A percentile compares a stretch with the other conserved stretches of the same genome.
These are phyloP conservation scores for Hydrozoanthus gracilis DNA, from an alignment of 92 coral and sea anemone species.

Conservation along the genomic window DNA sequence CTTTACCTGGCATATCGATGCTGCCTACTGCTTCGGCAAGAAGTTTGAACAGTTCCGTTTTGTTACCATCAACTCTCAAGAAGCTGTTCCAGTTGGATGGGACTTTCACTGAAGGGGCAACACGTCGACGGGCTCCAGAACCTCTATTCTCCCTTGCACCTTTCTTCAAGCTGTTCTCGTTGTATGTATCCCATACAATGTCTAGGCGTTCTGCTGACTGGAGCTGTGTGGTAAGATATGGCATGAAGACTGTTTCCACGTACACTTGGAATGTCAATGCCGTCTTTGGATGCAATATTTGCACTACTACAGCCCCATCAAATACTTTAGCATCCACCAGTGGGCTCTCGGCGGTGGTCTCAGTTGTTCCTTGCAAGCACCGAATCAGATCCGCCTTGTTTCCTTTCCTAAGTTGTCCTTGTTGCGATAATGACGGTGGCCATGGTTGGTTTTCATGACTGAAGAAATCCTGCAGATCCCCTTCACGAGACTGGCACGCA, in stretches of 20 bases:
- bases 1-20: conserved; percentile 47
- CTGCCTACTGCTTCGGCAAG: conserved; percentile 43
- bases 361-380: conserved; percentile 49
- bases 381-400: conserved; percentile 48
- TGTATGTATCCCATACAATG: conserved; percentile 53
- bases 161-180: conserved; percentile 40
- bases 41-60: conserved; percentile 38
- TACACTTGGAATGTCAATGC: conserved; percentile 50
- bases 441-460: conserved; percentile 54
- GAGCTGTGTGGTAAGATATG: conserved; percentile 43
- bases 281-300: conserved; percentile 55
- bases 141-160: conserved; percentile 57
- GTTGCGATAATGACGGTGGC: conserved; percentile 50
- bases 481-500: conserved; percentile 56
- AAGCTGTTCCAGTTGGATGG: conserved; percentile 62
- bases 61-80: conserved; percentile 30
- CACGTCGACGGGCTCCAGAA: conserved; percentile 52
- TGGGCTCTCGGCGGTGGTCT: conserved; percentile 31
- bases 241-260: conserved; percentile 43
- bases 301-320: conserved; percentile 58
- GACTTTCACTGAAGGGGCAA: conserved; percentile 32
- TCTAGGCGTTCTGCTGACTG: conserved; percentile 46
- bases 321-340: conserved; percentile 47
- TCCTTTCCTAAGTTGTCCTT: conserved; percentile 46
- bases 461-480: conserved; percentile 51